Base-by-base conservation (phyloP, 2,113 vertebrate genomes). In the Chunga burmeisteri region DNA sequence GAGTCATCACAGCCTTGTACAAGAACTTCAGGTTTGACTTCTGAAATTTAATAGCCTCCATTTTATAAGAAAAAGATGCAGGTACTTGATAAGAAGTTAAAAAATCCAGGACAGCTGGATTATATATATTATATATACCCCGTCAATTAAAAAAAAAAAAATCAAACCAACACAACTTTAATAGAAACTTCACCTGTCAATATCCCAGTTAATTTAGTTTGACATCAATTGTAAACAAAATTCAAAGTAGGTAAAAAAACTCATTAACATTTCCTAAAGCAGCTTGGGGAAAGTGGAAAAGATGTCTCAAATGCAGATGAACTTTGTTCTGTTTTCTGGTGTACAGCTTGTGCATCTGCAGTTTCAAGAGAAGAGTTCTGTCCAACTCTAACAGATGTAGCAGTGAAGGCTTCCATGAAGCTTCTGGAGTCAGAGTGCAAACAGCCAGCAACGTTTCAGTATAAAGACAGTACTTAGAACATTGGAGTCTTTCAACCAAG, bases 211-310 rank as follows among this genome's bases (percentile, higher is more conserved):
- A 67, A 21, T 20, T 49, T 42, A 40, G 10, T 56, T 23, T 62
- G 38, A 62, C 16, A 63, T 68, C 53, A 90, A 10, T 4, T n/a
- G 68, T 74, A 58, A 92, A 70, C 27, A 30, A 19, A 52, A 66
- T 22, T 32, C 53, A 16, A 73, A 75, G 23, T 10, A 46, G 34
- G 40, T 49, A 6, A 14, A 61, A 79, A 66, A 32, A 2, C 8
- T 66, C 25, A 34, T 11, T 8, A 88, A 49, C 18, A 6, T 50
- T 42, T 66, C 62, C n/a, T 77, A 7, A 44, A 65, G 34, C 36
- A 1, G 0, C 0, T 13, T 34, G 13, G 10, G 5, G 27, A 34
- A 81, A 10, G 13, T 30, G 30, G 47, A 56, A 55, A 44, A 34
- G 20, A 32, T 7, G 46, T 30, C 71, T 68, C 25, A 25, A 40